These are phyloP conservation scores for Ophion slaviceki DNA, from an alignment of 2,888 invertebrate species.

Conservation along the genomic window DNA sequence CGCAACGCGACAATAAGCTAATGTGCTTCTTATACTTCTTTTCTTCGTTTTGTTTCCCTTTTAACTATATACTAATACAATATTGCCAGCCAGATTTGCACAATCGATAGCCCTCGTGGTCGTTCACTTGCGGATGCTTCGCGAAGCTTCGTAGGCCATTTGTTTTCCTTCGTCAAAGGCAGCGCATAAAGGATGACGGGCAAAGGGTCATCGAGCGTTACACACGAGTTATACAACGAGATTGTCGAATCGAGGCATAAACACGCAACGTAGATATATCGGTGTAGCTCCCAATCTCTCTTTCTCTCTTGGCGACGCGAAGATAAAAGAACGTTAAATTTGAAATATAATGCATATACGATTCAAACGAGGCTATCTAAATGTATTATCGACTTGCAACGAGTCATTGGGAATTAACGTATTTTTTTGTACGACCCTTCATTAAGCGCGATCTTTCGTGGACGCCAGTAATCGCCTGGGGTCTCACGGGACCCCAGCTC, in stretches of 20 bases:
- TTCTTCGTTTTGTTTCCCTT: constrained; percentile 1
- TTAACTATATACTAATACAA: constrained; percentile 35
- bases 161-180: constrained; percentile 12
- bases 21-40: constrained; percentile 8
- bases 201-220: constrained; percentile 30
- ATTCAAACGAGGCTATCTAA: constrained; percentile 18
- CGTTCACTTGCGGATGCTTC: constrained; percentile 14
- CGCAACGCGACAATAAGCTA: constrained; percentile 35
- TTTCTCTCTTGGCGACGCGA: background rate
- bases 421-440: background rate
- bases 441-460: background rate
- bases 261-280: background rate
- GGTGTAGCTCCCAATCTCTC: background rate
- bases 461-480: too few relatives aligned
- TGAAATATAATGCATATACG: constrained; percentile 4
- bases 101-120: constrained; percentile 51
- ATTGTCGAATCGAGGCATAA: constrained; percentile 11
- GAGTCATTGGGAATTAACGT: constrained; percentile 11
- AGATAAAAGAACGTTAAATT: background rate
- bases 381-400: constrained; percentile 17
- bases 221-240: constrained; percentile 31
- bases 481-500: too few relatives aligned
- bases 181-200: constrained; percentile 22
- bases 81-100: constrained; percentile 52
- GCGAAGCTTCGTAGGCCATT: constrained; percentile 62